Conservation (phyloP, 2,888 invertebrate species). For the Augiades crinisus region DNA sequence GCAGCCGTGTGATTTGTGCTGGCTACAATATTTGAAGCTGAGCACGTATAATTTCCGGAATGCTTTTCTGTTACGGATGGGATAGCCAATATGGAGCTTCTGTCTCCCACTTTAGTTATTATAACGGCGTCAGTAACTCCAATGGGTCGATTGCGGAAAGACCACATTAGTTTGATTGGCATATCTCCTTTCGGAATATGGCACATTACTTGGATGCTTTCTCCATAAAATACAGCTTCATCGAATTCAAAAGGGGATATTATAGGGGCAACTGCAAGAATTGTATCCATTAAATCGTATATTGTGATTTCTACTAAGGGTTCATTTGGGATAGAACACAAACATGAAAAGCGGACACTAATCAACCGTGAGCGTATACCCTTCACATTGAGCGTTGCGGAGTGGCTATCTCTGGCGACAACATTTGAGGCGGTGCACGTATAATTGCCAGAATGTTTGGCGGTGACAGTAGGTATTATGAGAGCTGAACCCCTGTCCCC, state of each 20-base stretch:
- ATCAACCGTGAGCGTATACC: conserved; percentile 69
- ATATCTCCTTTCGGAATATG: conserved; percentile 85
- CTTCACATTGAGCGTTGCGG: conserved; percentile 84
- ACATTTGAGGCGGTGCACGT: conserved; percentile 84
- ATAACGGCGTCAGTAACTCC: conserved; percentile 64
- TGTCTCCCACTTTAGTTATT: conserved; percentile 81
- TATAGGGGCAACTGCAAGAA: conserved; percentile 80
- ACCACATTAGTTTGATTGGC: conserved; percentile 86
- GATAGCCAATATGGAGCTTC: conserved; percentile 84
- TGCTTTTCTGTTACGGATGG: conserved; percentile 85
- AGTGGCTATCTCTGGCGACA: conserved; percentile 82
- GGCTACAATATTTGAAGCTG: conserved; percentile 86
- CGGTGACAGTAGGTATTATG: conserved; percentile 86
- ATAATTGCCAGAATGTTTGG: conserved; percentile 86
- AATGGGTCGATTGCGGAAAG: conserved; percentile 82
- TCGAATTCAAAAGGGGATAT: conserved; percentile 82
- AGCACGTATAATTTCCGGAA: conserved; percentile 89
- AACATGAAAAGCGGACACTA: conserved; percentile 55
- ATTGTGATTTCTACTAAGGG: conserved; percentile 23
- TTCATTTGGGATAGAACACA: conserved; percentile 40
- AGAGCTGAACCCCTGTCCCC: conserved; percentile 84
- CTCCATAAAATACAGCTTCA: conserved; percentile 79
- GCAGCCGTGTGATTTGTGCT: conserved; percentile 82
- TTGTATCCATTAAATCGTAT: conserved; percentile 33
- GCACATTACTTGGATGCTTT: conserved; percentile 81